Evolutionary conservation across 2,888 invertebrate genomes (phyloP).

Genomic region (Buathra laborator): DNA sequence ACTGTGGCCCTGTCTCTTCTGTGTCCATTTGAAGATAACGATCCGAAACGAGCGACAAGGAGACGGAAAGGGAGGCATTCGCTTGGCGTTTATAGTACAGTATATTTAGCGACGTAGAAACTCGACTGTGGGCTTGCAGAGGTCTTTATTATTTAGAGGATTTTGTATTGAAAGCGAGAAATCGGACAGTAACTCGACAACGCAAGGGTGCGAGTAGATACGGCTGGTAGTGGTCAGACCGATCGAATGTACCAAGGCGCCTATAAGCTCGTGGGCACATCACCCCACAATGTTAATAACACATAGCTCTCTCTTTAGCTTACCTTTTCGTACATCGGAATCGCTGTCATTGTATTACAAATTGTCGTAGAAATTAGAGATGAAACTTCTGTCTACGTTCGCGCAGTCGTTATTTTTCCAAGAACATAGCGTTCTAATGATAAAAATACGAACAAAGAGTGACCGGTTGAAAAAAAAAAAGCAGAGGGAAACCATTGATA

Average conservation of each 20-base stretch:
- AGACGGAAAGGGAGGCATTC: conserved; percentile 11
- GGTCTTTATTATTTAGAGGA: conserved; percentile 9
- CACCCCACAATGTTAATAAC: background rate
- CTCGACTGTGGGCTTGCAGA: background rate
- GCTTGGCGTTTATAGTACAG: conserved; percentile 1
- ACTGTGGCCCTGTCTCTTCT: background rate
- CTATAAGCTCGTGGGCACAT: background rate
- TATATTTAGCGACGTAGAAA: conserved; percentile 5
- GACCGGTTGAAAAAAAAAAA: background rate
- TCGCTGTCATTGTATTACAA: background rate
- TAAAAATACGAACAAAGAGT: background rate
- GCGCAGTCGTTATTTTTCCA: background rate
- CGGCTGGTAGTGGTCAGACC: conserved; percentile 7
- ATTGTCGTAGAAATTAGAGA: conserved; percentile 6
- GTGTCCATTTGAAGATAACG: conserved; percentile 40
- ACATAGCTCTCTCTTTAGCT: background rate
- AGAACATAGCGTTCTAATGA: background rate
- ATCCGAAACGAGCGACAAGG: conserved; percentile 26
- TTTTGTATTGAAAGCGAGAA: background rate
- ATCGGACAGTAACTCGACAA: background rate
- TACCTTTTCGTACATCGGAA: background rate
- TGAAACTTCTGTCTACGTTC: background rate
- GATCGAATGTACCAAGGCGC: conserved; percentile 8
- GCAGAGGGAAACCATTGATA: background rate
- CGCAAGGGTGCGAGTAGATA: background rate